Percentiles rank a stretch among this genome's conserved stretches.
These are phyloP conservation scores for Pygoscelis adeliae DNA, from an alignment of 2,113 vertebrate genomes.

Conservation along the genomic window DNA sequence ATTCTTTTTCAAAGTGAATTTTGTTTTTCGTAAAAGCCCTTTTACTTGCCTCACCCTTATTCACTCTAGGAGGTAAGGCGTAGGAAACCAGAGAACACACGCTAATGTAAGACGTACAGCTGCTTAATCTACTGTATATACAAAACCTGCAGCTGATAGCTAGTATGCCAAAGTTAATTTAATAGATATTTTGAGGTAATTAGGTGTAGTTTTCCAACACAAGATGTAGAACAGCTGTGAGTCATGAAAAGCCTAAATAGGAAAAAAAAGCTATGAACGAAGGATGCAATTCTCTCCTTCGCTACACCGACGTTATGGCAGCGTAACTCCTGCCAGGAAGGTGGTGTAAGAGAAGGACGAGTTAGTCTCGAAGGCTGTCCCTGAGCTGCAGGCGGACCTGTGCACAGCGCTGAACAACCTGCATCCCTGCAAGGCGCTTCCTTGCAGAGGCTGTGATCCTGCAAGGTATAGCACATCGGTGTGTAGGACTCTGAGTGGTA, in stretches of 20 bases:
- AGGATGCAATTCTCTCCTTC: not conserved
- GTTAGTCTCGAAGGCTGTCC: not conserved
- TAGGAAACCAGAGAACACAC: constrained; percentile 1
- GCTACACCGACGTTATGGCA: rapidly evolving
- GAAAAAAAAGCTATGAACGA: not conserved
- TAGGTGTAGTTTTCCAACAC: constrained; percentile 24
- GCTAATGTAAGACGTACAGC: not conserved
- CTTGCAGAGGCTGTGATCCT: not conserved
- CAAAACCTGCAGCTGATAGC: constrained; percentile 43
- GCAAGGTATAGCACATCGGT: not conserved
- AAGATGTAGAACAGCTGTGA: constrained; percentile 5
- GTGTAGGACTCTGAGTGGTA: not conserved
- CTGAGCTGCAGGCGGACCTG: not conserved
- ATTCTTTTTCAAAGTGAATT: not conserved
- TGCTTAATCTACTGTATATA: constrained; percentile 18
- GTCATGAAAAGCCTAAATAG: not conserved
- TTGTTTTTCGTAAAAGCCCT: constrained; percentile 10
- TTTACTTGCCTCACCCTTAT: constrained; percentile 2
- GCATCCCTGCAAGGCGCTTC: not conserved
- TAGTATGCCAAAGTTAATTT: constrained; percentile 14
- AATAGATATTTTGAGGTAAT: constrained; percentile 59
- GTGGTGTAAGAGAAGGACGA: not conserved
- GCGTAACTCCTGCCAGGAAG: not conserved
- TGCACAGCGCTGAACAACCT: not conserved
- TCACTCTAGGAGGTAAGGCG: not conserved